Evolutionary conservation across 2,888 invertebrate species (phyloP).

Genomic region (Xanthostigma xanthostigma): DNA sequence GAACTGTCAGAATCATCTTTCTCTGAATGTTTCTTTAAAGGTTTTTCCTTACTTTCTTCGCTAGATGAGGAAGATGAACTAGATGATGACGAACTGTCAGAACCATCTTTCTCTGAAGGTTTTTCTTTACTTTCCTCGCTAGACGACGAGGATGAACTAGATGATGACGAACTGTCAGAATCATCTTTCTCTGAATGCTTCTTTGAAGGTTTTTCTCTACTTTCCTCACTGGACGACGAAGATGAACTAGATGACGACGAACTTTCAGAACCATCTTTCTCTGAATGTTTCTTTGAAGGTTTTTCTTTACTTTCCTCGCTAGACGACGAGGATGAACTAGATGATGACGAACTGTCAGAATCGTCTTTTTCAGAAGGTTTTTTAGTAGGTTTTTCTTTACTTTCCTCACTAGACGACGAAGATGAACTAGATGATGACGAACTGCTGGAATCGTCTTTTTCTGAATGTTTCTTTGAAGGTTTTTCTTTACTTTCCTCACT

Average conservation of each 20-base stretch:
- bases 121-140: too few relatives aligned
- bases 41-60: slow-evolving; percentile 21
- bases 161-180: not conserved
- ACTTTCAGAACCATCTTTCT: not conserved
- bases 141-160: too few relatives aligned
- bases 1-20: not conserved
- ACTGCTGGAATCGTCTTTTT: not conserved
- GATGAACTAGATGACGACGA: not conserved
- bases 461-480: not conserved
- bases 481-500: too few relatives aligned
- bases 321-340: not conserved
- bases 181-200: too few relatives aligned
- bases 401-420: slow-evolving; percentile 13
- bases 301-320: not conserved
- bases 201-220: not conserved
- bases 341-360: not conserved
- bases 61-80: not conserved
- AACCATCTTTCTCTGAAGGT: not conserved
- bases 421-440: not conserved
- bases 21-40: slow-evolving; percentile 2
- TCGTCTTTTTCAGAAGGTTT: not conserved
- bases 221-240: not conserved
- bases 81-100: not conserved
- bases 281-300: not conserved
- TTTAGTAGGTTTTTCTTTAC: slow-evolving; percentile 17